Evolutionary conservation across 1,140 invertebrate genomes (phyloP), one percentile per base, ranked within the genome.

Genomic region (Euwallacea fornicatus): DNA sequence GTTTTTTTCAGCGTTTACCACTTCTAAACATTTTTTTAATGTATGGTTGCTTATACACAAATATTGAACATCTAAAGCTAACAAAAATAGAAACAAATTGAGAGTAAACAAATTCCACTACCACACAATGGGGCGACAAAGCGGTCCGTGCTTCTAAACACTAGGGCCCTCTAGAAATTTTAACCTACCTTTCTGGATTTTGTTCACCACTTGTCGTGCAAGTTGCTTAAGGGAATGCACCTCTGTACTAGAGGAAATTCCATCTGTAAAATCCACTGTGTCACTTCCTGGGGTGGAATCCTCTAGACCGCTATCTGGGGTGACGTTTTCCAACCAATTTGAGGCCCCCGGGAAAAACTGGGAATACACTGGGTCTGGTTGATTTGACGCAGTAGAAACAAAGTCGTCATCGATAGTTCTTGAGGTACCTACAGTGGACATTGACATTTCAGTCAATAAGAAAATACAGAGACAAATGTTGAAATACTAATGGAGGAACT

Each of bases 271-370:
- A 13, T 80, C 76, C n/a, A 47, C 69, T 6, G 66, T 66, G 69
- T 82, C 79, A 15, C 70, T 84, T 21, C 81, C 83, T 0, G 85
- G 85, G 0, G 85, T 86, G 13, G 85, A 82, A 62, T 87, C 85
- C 77, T 86, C 85, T 8, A 86, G 83, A 7, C 85, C 86, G 47
- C 85, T 86, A 74, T 87, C 86, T 0, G 86, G 86, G 0, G 86
- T 87, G 33, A 83, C 83, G 65, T 80, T 78, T 9, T 69, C 73
- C n/a, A 62, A 65, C 71, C 76, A 75, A 13, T 75, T 73, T 2
- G 75, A 73, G 50, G 78, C 77, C 9, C 89, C 89, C 43, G 90
- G 89, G 81, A 91, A 91, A 81, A 91, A 91, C 81, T 91, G 88
- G 78, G 89, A 90, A 42, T 84, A 85, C 46, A 86, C 59, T 47